Conservation (phyloP, 2,888 invertebrate species). For the Pemphredon lugubris region DNA sequence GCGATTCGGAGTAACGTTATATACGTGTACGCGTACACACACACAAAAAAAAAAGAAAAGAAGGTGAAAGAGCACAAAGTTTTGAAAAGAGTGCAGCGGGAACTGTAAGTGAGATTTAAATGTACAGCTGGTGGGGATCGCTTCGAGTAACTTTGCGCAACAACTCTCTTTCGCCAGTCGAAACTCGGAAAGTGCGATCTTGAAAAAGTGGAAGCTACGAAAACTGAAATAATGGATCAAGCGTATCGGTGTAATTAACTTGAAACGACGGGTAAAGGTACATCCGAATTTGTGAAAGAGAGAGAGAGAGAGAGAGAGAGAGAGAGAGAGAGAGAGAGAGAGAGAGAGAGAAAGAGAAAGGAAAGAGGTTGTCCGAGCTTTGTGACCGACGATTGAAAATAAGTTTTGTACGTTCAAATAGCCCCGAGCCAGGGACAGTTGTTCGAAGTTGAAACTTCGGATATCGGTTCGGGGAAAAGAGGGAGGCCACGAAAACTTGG, state of each 20-base stretch:
- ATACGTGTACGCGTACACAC: too few relatives aligned
- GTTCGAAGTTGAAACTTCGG: slow-evolving; percentile 5
- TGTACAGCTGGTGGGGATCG: neutral
- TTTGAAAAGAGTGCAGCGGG: neutral
- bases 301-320: neutral
- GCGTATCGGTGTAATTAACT: slow-evolving; percentile 41
- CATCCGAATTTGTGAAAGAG: slow-evolving; percentile 17
- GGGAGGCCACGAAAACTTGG: slow-evolving; percentile 42
- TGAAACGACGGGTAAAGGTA: slow-evolving; percentile 33
- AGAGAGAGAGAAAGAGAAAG: neutral
- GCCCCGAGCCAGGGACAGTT: slow-evolving; percentile 21
- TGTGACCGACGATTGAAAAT: slow-evolving; percentile 45
- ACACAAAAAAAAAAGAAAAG: too few relatives aligned
- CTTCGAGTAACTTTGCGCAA: neutral
- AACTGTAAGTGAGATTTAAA: neutral
- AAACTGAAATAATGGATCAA: slow-evolving; percentile 24
- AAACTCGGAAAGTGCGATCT: slow-evolving; percentile 13
- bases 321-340: neutral
- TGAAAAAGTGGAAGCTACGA: neutral
- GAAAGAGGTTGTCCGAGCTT: slow-evolving; percentile 17
- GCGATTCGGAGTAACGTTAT: too few relatives aligned
- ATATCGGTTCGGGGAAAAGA: slow-evolving; percentile 12
- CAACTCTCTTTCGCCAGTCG: neutral
- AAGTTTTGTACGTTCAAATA: slow-evolving; percentile 42
- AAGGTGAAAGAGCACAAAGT: too few relatives aligned